phyloP scores from a whole-genome alignment of 2,888 invertebrate species.

The Dilophus febrilis region DNA sequence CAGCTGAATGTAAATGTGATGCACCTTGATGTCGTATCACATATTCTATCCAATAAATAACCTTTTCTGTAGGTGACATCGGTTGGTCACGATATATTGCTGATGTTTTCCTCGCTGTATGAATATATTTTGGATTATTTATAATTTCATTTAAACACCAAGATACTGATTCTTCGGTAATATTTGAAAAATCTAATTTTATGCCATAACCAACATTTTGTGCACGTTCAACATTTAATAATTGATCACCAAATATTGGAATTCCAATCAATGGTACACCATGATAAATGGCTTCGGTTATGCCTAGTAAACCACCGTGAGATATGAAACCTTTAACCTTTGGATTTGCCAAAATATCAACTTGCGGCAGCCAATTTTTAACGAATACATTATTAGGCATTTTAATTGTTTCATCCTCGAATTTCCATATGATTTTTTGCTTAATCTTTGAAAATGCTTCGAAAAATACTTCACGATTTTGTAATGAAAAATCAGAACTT shows the following conservation, averaged over 20 bases:
- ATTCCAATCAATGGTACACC: slow-evolving; percentile 30
- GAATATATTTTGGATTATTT: too few relatives aligned
- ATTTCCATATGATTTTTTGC: slow-evolving; percentile 12
- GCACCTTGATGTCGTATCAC: slow-evolving; percentile 22
- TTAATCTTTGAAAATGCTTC: slow-evolving; percentile 4
- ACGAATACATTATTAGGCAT: slow-evolving; percentile 19
- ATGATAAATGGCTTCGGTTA: slow-evolving; percentile 29
- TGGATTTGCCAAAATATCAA: slow-evolving; percentile 29
- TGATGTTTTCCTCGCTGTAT: too few relatives aligned
- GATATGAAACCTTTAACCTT: slow-evolving; percentile 33
- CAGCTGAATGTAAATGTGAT: slow-evolving; percentile 19
- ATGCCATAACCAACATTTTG: slow-evolving; percentile 14
- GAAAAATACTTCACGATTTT: slow-evolving; percentile 2
- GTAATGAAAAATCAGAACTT: slow-evolving; percentile 2
- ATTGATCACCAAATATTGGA: slow-evolving; percentile 27
- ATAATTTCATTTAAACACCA: slow-evolving; percentile 14
- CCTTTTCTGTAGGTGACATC: slow-evolving; percentile 18
- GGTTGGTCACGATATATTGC: slow-evolving; percentile 21
- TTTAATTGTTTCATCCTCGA: slow-evolving; percentile 8
- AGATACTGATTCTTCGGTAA: slow-evolving; percentile 13
- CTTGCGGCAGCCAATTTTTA: slow-evolving; percentile 26
- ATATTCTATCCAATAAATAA: slow-evolving; percentile 27
- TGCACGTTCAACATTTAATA: slow-evolving; percentile 14
- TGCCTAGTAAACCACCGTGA: slow-evolving; percentile 35
- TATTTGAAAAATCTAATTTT: slow-evolving; percentile 12